These are phyloP conservation scores for Thecophora atra DNA, from an alignment of 2,888 invertebrate genomes.

Conservation along the genomic window DNA sequence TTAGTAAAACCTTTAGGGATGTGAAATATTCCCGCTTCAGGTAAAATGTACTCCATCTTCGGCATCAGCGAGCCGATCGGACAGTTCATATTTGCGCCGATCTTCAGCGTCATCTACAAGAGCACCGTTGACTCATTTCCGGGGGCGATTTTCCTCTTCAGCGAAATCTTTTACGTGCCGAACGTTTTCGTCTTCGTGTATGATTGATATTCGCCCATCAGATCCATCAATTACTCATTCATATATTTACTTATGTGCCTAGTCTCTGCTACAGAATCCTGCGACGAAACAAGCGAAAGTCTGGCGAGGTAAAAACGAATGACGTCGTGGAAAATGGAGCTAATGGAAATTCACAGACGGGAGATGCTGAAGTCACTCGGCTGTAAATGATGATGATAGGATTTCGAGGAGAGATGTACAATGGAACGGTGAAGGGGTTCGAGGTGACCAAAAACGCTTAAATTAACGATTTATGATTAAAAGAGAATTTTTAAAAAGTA, in stretches of 20 bases:
- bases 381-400: constrained; percentile 43
- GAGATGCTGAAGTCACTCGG: constrained; percentile 55
- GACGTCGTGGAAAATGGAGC: constrained; percentile 27
- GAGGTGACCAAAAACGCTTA: too few species aligned
- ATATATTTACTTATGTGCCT: background rate
- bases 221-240: background rate
- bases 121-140: constrained; percentile 60
- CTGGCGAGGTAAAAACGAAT: constrained; percentile 30
- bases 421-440: too few species aligned
- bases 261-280: constrained; percentile 54
- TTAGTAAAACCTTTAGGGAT: too few species aligned
- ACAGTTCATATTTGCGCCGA: constrained; percentile 61
- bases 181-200: constrained; percentile 64
- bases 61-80: constrained; percentile 64
- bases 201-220: constrained; percentile 40
- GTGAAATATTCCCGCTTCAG: constrained; percentile 43
- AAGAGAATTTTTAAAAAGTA: too few species aligned
- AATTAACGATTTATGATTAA: too few species aligned
- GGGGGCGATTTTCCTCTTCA: constrained; percentile 63
- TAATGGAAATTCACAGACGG: constrained; percentile 43
- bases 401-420: too few species aligned
- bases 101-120: constrained; percentile 62
- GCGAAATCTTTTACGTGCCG: constrained; percentile 62
- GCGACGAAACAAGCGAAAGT: constrained; percentile 50
- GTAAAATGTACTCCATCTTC: constrained; percentile 62